phyloP scores from a whole-genome alignment of 1,140 invertebrate genomes.

The Colletes gigas region DNA sequence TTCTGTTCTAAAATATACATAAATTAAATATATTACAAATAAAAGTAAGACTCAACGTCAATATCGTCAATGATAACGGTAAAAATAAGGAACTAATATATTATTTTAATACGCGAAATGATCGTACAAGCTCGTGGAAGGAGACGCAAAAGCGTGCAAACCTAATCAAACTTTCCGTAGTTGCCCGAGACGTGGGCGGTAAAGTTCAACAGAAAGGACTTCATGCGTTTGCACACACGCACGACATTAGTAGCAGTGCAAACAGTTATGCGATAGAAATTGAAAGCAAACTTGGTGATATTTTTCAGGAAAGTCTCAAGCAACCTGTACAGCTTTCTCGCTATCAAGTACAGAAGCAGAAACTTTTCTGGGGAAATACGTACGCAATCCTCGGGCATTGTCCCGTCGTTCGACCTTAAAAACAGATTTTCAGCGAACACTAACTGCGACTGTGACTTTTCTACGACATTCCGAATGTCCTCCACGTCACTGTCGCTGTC shows the following conservation, averaged over 20 bases:
- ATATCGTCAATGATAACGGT: neutral
- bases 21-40: neutral
- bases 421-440: slow-evolving; percentile 82
- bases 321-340: neutral
- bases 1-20: neutral
- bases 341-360: neutral
- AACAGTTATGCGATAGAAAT: neutral
- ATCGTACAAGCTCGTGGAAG: neutral
- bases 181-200: too few relatives aligned
- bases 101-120: neutral
- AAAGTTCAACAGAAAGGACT: neutral
- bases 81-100: neutral
- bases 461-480: slow-evolving; percentile 83
- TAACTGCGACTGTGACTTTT: slow-evolving; percentile 82
- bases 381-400: slow-evolving; percentile 80
- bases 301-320: fast-evolving
- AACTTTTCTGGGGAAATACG: slow-evolving; percentile 68
- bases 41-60: neutral
- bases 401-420: slow-evolving; percentile 77
- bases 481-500: slow-evolving; percentile 80
- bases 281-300: neutral
- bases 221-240: neutral
- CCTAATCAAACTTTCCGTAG: neutral
- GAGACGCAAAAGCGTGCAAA: neutral
- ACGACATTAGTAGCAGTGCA: neutral